phyloP scores from a whole-genome alignment of 2,888 invertebrate genomes.

The Aphodius granarius region DNA sequence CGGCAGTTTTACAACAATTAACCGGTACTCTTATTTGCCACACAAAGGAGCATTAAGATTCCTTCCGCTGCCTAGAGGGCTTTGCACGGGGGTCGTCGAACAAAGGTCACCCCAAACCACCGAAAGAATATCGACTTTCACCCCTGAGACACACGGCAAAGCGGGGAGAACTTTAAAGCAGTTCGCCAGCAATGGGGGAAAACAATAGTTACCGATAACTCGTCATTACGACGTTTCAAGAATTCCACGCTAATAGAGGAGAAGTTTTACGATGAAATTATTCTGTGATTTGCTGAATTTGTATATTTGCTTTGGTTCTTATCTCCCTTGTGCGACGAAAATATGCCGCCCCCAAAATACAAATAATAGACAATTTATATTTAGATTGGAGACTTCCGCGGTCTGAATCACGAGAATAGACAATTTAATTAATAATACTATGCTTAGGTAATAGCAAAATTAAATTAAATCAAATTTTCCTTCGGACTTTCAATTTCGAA shows the following conservation, averaged over 20 bases:
- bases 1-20: neutral
- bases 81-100: neutral
- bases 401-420: no score
- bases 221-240: neutral
- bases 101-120: neutral
- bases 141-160: neutral
- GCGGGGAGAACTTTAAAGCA: neutral
- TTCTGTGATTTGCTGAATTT: neutral
- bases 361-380: neutral
- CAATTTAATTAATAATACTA: no score
- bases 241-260: neutral
- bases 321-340: neutral
- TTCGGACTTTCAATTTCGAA: no score
- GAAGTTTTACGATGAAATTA: neutral
- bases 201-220: neutral
- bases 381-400: neutral
- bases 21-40: neutral
- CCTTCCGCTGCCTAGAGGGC: neutral
- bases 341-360: no score
- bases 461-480: no score
- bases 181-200: neutral
- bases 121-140: neutral
- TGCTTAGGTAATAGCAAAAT: no score
- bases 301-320: neutral
- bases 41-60: neutral